A percentile compares a stretch with the other conserved stretches of the same genome.
Evolutionary conservation across 2,113 vertebrate species (phyloP).

Genomic region (Hassar affinis): DNA sequence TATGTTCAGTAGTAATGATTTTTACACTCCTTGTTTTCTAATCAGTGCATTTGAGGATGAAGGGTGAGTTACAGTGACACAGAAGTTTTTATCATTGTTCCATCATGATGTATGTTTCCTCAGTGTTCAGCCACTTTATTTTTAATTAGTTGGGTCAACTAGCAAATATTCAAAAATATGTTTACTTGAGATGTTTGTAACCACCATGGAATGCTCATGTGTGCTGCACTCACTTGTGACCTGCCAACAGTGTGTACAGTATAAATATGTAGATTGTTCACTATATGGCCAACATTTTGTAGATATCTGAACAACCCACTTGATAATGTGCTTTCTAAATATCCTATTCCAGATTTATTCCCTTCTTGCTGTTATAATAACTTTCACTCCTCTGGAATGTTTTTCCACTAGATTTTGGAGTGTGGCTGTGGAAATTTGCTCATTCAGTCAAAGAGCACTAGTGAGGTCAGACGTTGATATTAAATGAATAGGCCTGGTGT

Average conservation of each 20-base stretch:
- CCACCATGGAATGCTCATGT: background rate
- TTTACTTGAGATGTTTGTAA: background rate
- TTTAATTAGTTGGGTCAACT: too few species aligned
- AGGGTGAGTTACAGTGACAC: slow-evolving; percentile 81
- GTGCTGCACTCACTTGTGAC: slow-evolving; percentile 11
- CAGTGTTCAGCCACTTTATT: background rate
- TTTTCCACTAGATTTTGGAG: background rate
- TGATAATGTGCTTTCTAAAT: background rate
- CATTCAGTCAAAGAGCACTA: background rate
- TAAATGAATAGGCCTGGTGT: background rate
- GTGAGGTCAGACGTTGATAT: background rate
- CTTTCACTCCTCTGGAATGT: background rate
- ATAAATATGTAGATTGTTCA: background rate
- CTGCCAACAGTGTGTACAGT: background rate
- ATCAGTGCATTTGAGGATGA: slow-evolving; percentile 90
- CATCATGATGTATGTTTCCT: slow-evolving; percentile 26
- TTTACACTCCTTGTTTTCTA: slow-evolving; percentile 56
- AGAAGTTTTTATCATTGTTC: slow-evolving; percentile 7
- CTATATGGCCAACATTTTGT: background rate
- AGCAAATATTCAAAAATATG: background rate
- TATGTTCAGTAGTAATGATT: slow-evolving; percentile 38
- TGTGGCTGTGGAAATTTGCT: background rate
- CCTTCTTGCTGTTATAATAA: background rate
- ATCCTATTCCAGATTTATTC: background rate
- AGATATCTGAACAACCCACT: background rate